A percentile compares a stretch with the other conserved stretches of the same genome.
Conservation (phyloP, 1,140 invertebrate genomes). For the Ptiloglossa arizonensis region DNA sequence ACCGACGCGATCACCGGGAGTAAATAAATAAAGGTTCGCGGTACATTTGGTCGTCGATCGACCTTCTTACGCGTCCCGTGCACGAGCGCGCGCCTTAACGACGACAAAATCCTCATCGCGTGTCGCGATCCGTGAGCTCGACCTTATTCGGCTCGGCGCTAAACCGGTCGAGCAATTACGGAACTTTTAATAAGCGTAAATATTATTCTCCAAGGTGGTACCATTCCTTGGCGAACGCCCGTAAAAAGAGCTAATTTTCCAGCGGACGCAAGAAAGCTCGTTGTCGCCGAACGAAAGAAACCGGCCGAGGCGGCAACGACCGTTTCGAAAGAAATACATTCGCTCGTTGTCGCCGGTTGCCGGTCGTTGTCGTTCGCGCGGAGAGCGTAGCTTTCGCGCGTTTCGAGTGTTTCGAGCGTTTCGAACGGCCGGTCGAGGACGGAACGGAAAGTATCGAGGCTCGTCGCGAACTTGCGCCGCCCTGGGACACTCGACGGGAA, state of each 20-base stretch:
- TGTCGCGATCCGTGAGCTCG: too few species aligned
- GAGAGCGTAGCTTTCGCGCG: conserved; percentile 1
- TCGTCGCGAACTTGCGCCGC: conserved; percentile 53
- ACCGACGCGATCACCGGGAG: too few species aligned
- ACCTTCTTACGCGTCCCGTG: too few species aligned
- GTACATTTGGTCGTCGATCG: too few species aligned
- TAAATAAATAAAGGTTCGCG: too few species aligned
- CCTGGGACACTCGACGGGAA: conserved; percentile 57
- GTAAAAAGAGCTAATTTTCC: conserved; percentile 20
- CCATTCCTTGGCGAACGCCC: too few species aligned
- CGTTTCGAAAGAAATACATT: conserved; percentile 31
- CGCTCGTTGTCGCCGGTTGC: too few species aligned
- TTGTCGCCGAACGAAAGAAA: neutral
- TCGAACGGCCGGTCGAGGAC: neutral
- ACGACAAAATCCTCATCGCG: too few species aligned
- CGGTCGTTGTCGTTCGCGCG: neutral
- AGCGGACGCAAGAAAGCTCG: neutral
- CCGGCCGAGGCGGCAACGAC: neutral
- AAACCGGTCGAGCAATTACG: neutral
- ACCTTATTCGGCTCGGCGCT: too few species aligned
- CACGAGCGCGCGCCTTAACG: too few species aligned
- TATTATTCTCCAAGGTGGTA: neutral
- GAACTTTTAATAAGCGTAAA: conserved; percentile 43
- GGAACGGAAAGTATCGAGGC: conserved; percentile 30
- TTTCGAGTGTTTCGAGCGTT: too few species aligned